These are phyloP conservation scores for Tetranychus urticae DNA, from an alignment of 1,140 invertebrate genomes.

Conservation along the genomic window DNA sequence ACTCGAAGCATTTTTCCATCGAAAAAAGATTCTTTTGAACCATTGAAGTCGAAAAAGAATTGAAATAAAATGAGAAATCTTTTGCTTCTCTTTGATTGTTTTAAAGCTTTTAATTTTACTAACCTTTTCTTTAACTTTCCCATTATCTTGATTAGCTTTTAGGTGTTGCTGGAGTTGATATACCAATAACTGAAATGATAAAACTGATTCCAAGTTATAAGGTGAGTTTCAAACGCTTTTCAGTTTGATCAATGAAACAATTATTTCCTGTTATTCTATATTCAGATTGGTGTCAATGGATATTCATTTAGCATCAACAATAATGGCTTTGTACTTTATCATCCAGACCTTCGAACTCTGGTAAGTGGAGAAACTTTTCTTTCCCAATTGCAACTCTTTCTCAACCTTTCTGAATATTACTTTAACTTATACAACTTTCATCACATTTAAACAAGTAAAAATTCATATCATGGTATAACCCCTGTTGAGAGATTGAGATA, in stretches of 20 bases:
- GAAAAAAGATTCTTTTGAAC: too few species aligned
- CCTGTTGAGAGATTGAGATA: too few species aligned
- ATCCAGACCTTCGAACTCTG: constrained; percentile 78
- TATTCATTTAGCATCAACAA: constrained; percentile 91
- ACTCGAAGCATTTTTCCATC: too few species aligned
- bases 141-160: constrained; percentile 32
- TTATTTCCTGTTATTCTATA: constrained; percentile 12
- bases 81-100: too few species aligned
- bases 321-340: constrained; percentile 86
- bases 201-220: constrained; percentile 74
- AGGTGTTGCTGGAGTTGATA: constrained; percentile 79
- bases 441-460: too few species aligned
- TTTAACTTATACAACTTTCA: too few species aligned
- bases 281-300: constrained; percentile 75
- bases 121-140: background rate
- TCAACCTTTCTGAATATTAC: too few species aligned
- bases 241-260: background rate
- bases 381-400: too few species aligned
- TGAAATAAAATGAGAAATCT: too few species aligned
- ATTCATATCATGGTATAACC: too few species aligned
- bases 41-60: too few species aligned
- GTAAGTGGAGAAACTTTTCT: constrained; percentile 23
- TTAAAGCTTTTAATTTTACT: background rate
- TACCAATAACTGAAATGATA: constrained; percentile 69
- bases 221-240: constrained; percentile 28